Evolutionary conservation across 2,888 invertebrate species (phyloP), one percentile per base, ranked within the genome.

Genomic region (Nysson spinosus): DNA sequence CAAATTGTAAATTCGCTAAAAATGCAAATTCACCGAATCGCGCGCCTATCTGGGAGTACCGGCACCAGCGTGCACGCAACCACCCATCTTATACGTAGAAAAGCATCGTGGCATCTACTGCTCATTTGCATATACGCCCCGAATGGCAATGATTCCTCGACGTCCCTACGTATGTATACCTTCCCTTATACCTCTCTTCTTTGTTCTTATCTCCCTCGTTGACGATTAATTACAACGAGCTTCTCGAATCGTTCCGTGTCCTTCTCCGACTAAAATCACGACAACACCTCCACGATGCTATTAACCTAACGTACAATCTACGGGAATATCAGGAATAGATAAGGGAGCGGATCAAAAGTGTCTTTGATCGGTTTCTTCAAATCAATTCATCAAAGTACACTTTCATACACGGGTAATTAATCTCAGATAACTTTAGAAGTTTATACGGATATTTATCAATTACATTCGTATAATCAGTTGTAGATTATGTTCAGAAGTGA

Each of bases 1-100:
- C 84, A 85, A 85, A 85, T 83, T 81, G 81, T 79, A 81, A 80
- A 81, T 83, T 80, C 82, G 79, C 81, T 83, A 82, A 83, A 83
- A 85, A 85, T 85, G 86, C 83, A 85, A 86, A 86, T 85, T 79
- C 69, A 56, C 61, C 65, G 67, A 68, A 72, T 77, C 74, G 66
- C 60, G 58, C 43, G 55, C 40, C 60, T 69, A 70, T 75, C 79
- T 69, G 65, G 65, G 69, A 68, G 52, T 17, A 61, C 56, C 67
- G 62, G 65, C 51, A 65, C 65, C 37, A 56, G 56, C 57, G 58
- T 50, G 63, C 72, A 75, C 72, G 72, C 75, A 71, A 73, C 61
- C 66, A 40, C 55, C 57, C 50, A 50, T 69, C 63, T 69, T 71
- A 57, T 51, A 43, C 62, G 55, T 50, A 54, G 44, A 42, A 60